Percentiles rank a stretch among this genome's conserved stretches.
Conservation (phyloP, 2,888 invertebrate species). For the Melieria picta region DNA sequence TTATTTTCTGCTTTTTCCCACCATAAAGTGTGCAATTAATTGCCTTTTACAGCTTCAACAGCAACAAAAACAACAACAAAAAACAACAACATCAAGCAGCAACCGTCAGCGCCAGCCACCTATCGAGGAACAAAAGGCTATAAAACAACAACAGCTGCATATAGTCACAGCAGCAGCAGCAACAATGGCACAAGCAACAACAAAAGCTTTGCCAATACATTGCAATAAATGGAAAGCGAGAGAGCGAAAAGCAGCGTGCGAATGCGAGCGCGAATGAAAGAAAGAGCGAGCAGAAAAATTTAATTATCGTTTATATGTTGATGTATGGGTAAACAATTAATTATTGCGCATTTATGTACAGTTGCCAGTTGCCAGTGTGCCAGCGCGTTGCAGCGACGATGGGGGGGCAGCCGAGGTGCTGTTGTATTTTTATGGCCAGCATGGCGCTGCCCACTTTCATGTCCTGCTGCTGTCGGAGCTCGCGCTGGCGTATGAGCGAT, state of each 20-base stretch:
- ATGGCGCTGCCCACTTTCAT: too few species aligned
- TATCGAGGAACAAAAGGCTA: slow-evolving; percentile 2
- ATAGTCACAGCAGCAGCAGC: slow-evolving; percentile 6
- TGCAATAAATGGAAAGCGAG: background rate
- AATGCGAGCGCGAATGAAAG: background rate
- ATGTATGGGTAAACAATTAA: slow-evolving; percentile 21
- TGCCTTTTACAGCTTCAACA: slow-evolving; percentile 15
- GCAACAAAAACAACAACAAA: background rate
- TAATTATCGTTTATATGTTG: slow-evolving; percentile 24
- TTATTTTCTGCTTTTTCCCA: background rate
- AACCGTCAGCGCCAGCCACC: background rate
- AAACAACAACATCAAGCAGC: background rate
- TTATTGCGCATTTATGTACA: slow-evolving; percentile 9
- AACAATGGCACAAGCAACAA: slow-evolving; percentile 2
- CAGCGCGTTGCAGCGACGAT: background rate
- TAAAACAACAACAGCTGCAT: background rate
- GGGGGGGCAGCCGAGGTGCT: background rate
- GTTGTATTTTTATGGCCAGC: too few species aligned
- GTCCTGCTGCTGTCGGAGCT: too few species aligned
- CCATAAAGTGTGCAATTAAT: slow-evolving; percentile 26
- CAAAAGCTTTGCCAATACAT: background rate
- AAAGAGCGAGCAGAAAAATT: slow-evolving; percentile 7
- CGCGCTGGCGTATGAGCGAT: slow-evolving; percentile 24
- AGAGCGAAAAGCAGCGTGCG: background rate
- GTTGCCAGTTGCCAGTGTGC: background rate